These are phyloP conservation scores for Pholis gunnellus DNA, from an alignment of 2,113 vertebrate genomes.

Conservation along the genomic window DNA sequence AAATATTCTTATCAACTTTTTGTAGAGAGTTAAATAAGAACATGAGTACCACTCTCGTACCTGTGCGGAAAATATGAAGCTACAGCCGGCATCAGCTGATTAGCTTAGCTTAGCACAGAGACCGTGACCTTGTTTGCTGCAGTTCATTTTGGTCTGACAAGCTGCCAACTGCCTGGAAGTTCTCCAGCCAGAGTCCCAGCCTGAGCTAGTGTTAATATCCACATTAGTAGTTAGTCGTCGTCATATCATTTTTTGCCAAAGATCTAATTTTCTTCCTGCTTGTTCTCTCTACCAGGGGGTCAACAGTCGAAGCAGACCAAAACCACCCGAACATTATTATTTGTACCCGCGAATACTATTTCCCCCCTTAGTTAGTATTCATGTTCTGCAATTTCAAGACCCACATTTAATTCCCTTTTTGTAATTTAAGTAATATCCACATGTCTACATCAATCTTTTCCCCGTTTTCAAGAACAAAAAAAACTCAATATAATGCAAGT, in stretches of 20 bases:
- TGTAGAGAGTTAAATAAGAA: neutral
- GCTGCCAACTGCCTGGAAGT: conserved; percentile 6
- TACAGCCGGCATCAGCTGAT: neutral
- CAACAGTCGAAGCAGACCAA: conserved; percentile 11
- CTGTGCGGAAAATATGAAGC: neutral
- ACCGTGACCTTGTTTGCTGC: neutral
- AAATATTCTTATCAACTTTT: neutral
- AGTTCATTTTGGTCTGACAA: neutral
- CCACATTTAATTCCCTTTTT: neutral
- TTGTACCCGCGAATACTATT: neutral
- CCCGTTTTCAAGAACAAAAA: neutral
- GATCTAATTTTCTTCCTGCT: neutral
- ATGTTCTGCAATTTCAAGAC: neutral
- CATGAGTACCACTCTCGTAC: neutral
- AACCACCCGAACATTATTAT: neutral
- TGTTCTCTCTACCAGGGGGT: neutral
- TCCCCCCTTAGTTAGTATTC: neutral
- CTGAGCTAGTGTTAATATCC: conserved; percentile 2
- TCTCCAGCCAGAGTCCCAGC: neutral
- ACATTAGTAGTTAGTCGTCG: neutral
- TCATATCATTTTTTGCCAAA: neutral
- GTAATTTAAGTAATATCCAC: neutral
- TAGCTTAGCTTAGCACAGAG: neutral
- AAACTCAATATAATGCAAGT: neutral
- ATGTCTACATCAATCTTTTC: conserved; percentile 8